phyloP scores from a whole-genome alignment of 2,888 invertebrate genomes.

The Masnerella sp. region DNA sequence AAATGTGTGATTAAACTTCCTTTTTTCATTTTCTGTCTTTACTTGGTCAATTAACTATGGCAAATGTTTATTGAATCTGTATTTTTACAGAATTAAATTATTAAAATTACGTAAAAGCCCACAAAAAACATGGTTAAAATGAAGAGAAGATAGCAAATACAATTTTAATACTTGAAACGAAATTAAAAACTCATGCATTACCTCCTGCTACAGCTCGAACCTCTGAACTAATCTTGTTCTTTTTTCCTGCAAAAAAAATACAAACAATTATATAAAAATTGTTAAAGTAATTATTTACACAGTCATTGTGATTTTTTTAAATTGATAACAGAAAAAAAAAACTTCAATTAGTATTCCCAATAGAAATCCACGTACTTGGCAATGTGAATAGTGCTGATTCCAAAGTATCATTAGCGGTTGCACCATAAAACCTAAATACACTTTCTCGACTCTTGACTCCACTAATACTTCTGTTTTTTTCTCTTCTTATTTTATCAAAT shows the following conservation, averaged over 20 bases:
- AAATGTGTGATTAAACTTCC: too few species aligned
- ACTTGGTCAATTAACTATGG: constrained; percentile 13
- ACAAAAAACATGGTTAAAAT: constrained; percentile 30
- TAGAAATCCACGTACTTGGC: constrained; percentile 79
- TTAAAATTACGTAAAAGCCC: constrained; percentile 31
- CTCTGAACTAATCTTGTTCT: constrained; percentile 75
- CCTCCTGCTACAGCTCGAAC: constrained; percentile 77
- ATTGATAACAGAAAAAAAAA: not conserved
- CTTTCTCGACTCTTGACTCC: constrained; percentile 85
- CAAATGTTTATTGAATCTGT: constrained; percentile 29
- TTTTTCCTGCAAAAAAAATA: constrained; percentile 72
- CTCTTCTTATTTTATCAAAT: constrained; percentile 88
- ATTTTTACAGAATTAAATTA: constrained; percentile 35
- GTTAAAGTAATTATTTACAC: not conserved
- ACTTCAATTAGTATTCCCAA: not conserved
- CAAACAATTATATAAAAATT: not conserved
- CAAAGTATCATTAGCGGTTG: constrained; percentile 85
- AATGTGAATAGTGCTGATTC: constrained; percentile 89
- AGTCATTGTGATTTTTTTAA: not conserved
- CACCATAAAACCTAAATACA: constrained; percentile 82
- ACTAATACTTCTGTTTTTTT: constrained; percentile 87
- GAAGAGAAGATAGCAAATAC: constrained; percentile 46
- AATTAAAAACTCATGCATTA: constrained; percentile 76
- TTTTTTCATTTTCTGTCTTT: not conserved
- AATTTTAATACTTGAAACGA: constrained; percentile 45